A percentile compares a stretch with the other conserved stretches of the same genome.
Evolutionary conservation across 2,888 invertebrate genomes (phyloP).

Genomic region (Serripes groenlandicus): DNA sequence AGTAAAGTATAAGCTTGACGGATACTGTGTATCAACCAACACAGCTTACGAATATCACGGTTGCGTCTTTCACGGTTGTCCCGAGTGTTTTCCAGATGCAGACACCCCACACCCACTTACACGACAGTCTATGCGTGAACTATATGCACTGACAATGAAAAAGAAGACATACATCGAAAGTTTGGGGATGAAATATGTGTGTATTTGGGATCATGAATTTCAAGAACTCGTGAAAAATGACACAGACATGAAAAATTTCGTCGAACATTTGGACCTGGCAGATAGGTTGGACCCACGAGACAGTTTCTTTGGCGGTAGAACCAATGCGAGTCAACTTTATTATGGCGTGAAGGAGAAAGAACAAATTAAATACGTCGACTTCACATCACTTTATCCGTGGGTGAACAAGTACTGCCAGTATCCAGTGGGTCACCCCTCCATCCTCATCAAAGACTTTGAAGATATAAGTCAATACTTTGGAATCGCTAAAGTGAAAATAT

Average conservation of each 20-base stretch:
- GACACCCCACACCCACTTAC: conserved; percentile 21
- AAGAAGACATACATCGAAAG: conserved; percentile 33
- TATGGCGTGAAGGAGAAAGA: conserved; percentile 57
- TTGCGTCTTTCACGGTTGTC: conserved; percentile 51
- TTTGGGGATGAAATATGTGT: conserved; percentile 51
- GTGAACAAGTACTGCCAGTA: conserved; percentile 70
- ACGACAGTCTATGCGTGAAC: conserved; percentile 41
- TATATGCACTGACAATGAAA: conserved; percentile 48
- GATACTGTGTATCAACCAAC: conserved; percentile 35
- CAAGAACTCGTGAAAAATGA: conserved; percentile 29
- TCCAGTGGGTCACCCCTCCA: conserved; percentile 71
- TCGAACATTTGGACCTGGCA: conserved; percentile 16
- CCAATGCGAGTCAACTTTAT: conserved; percentile 69
- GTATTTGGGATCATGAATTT: conserved; percentile 72
- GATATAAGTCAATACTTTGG: conserved; percentile 70
- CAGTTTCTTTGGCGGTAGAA: conserved; percentile 76
- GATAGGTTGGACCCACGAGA: conserved; percentile 69
- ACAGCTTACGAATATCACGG: conserved; percentile 52
- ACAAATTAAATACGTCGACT: conserved; percentile 69
- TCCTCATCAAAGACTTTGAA: conserved; percentile 61
- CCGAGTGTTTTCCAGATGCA: conserved; percentile 27
- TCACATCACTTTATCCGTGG: conserved; percentile 71
- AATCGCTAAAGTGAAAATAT: conserved; percentile 70
- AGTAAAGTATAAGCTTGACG: conserved; percentile 45
- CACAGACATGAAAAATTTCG: conserved; percentile 9